Percentiles rank a stretch among this genome's conserved stretches.
phyloP scores from a whole-genome alignment of 2,113 vertebrate genomes.

The Rhea pennata region DNA sequence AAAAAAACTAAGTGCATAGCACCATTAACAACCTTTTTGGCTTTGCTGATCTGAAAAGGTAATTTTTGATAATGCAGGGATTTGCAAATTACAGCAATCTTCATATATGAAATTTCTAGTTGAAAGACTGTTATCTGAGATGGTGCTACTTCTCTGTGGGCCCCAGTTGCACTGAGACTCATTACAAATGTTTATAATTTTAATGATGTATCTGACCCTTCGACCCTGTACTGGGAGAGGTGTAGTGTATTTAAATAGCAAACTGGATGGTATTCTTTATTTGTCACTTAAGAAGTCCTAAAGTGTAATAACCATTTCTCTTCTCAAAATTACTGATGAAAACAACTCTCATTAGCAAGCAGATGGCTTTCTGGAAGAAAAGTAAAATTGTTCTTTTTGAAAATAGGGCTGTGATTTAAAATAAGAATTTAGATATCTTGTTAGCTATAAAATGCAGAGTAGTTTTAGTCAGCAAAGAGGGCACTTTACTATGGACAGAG shows the following conservation, averaged over 20 bases:
- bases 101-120: neutral
- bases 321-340: conserved; percentile 52
- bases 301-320: conserved; percentile 54
- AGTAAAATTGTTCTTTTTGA: conserved; percentile 47
- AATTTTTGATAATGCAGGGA: conserved; percentile 3
- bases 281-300: conserved; percentile 44
- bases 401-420: conserved; percentile 60
- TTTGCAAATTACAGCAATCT: conserved; percentile 48
- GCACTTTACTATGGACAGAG: neutral
- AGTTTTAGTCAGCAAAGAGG: conserved; percentile 45
- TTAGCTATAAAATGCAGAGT: neutral
- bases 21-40: neutral
- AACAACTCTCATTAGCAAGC: conserved; percentile 57
- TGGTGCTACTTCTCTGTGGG: conserved; percentile 11
- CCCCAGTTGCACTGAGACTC: neutral
- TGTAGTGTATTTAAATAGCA: conserved; percentile 1
- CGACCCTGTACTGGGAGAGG: neutral
- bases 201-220: conserved; percentile 1
- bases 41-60: conserved; percentile 25
- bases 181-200: conserved; percentile 34
- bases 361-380: conserved; percentile 67
- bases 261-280: conserved; percentile 21
- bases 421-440: conserved; percentile 31
- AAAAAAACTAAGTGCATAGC: neutral
- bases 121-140: conserved; percentile 25